Evolutionary conservation across 2,888 invertebrate genomes (phyloP), one percentile per base, ranked within the genome.

Genomic region (Torymus texanus): DNA sequence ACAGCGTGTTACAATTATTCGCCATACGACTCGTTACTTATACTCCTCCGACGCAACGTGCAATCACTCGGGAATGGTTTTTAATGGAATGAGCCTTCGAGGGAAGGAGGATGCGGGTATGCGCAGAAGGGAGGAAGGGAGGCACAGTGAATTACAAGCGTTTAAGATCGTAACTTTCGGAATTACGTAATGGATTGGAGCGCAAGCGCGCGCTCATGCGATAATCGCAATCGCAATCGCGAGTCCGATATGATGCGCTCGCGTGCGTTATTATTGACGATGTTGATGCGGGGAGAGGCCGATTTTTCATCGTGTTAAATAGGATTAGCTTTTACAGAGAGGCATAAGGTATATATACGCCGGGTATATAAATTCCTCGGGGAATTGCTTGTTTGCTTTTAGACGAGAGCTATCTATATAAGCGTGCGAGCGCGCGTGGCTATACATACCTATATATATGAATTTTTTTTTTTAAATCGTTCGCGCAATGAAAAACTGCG

Each of bases 1-100:
- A 41, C 1, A 41, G 16, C 56, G 74, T 67, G 78, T 75, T 81
- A 81, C 81, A 78, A 81, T 81, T 78, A 75, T 70, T 75, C 55
- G 59, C 51, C 41, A 21, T 16, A 18, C 13, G 18, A 41, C 50
- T 29, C 67, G 59, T 10, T 29, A 59, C 78, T 68, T 61, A 61
- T 66, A 59, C 53, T 70, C 53, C 62, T n/a, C 55, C 61, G 12
- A 13, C 41, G 16, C 51, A 67, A 67, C 59, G n/a, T 62, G 75
- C 72, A 75, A 79, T 79, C 72, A 75, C 24, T 62, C 50, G 18
- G 11, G 24, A 18, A 41, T 41, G 58, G 1, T 50, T 75, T 66
- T 53, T 70, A 21, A 41, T 41, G 41, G 41, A 41, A 41, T 41
- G 41, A 41, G 41, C 41, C 10, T 8, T 8, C 8, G 10, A 8